Evolutionary conservation across 2,888 invertebrate species (phyloP).

Genomic region (Perdita meconis): DNA sequence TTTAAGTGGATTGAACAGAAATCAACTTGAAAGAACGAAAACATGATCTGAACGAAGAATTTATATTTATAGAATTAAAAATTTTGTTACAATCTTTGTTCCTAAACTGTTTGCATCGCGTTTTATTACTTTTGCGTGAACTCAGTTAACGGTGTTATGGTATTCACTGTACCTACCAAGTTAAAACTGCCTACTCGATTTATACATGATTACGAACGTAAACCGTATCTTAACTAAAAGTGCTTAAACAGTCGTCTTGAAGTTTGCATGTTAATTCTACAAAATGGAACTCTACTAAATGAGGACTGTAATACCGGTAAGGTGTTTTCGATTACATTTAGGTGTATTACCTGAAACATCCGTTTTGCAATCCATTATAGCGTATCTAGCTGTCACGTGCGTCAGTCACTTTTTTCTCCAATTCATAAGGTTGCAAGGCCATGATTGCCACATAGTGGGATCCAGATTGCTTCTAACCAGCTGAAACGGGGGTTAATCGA

Average conservation of each 20-base stretch:
- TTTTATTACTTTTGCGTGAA: too few relatives aligned
- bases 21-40: too few relatives aligned
- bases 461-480: slow-evolving; percentile 44
- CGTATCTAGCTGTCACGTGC: slow-evolving; percentile 50
- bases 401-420: slow-evolving; percentile 35
- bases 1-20: too few relatives aligned
- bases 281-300: neutral
- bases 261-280: neutral
- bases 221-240: neutral
- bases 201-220: neutral
- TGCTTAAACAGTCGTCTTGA: neutral
- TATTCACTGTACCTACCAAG: too few relatives aligned
- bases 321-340: neutral
- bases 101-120: too few relatives aligned
- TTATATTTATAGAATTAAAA: too few relatives aligned
- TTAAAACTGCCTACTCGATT: neutral
- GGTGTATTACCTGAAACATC: slow-evolving; percentile 16
- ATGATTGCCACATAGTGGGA: slow-evolving; percentile 48
- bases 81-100: too few relatives aligned
- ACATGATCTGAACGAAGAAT: too few relatives aligned
- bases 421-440: slow-evolving; percentile 50
- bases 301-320: neutral
- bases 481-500: slow-evolving; percentile 57
- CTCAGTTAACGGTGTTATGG: too few relatives aligned
- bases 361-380: slow-evolving; percentile 33